Evolutionary conservation across 2,797 vertebrate species (phyloP), one percentile per base, ranked within the genome.

Genomic region (Megalops cyprinoides): DNA sequence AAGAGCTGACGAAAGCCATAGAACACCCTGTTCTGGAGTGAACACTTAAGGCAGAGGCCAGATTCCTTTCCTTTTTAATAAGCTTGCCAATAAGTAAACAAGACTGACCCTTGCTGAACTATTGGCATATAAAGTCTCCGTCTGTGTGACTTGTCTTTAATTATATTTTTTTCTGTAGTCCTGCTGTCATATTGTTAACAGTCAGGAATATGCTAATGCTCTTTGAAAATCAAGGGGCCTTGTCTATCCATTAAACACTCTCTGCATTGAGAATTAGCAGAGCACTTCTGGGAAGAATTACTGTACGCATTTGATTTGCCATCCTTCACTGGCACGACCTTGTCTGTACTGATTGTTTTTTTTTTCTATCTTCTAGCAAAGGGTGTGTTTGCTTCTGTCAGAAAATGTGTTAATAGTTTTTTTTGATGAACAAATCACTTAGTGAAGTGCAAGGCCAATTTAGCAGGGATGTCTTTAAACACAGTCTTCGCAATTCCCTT

Each of bases 51-150:
- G 31, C 62, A 37, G 14, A 55, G 31, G 42, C n/a, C 42, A 51
- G 37, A 25, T 67, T 34, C 65, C 79, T 79, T 86, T 55, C 79
- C 34, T 74, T 81, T 58, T 89, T 92, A 89, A 87, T 92, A 87
- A 90, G 85, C 84, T 74, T 51, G 76, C 51, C 79, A 44, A 69
- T 89, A 86, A 82, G 86, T 86, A 91, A 90, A 89, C 90, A 87
- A 44, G 83, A 82, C 83, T 75, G 84, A 89, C 87, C 86, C 85
- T 78, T n/a, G 4, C 79, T 87, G 90, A 92, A 89, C 91, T 87
- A 81, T 83, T 90, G 90, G 87, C 89, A 90, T 90, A 86, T 84
- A 87, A 87, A 85, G 85, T 82, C 81, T 86, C 82, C 39, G 37
- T 65, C 83, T 84, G 82, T 39, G 37, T 86, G 87, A 85, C 87